Evolutionary conservation across 2,113 vertebrate species (phyloP).

Genomic region (Origma solitaria): DNA sequence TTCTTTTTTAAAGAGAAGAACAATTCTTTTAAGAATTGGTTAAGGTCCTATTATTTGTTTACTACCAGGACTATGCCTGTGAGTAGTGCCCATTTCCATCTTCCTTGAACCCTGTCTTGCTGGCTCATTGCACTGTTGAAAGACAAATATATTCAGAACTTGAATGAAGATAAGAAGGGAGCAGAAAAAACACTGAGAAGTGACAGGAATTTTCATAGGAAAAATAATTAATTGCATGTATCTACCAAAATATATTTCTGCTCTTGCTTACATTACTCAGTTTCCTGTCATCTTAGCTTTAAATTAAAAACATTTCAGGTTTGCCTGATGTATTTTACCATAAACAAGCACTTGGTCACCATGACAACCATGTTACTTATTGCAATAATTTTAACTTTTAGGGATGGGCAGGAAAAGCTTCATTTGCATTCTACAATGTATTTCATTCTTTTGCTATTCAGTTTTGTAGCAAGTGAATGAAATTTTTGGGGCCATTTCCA

Average conservation of each 20-base stretch:
- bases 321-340: neutral
- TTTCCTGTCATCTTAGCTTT: neutral
- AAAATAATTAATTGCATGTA: neutral
- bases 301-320: conserved; percentile 13
- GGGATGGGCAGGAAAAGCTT: neutral
- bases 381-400: neutral
- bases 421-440: neutral
- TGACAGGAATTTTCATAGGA: neutral
- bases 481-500: neutral
- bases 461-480: neutral
- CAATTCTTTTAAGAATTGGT: neutral
- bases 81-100: neutral
- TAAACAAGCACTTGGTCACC: conserved; percentile 11
- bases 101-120: neutral
- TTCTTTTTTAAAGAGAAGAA: too few species aligned
- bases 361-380: conserved; percentile 27
- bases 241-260: neutral
- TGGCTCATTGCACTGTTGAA: neutral
- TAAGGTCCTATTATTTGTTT: neutral
- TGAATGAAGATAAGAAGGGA: neutral
- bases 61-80: neutral
- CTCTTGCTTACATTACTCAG: neutral
- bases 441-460: neutral
- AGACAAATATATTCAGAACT: neutral
- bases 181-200: neutral